phyloP scores from a whole-genome alignment of 2,797 vertebrate genomes.

The Periparus ater region DNA sequence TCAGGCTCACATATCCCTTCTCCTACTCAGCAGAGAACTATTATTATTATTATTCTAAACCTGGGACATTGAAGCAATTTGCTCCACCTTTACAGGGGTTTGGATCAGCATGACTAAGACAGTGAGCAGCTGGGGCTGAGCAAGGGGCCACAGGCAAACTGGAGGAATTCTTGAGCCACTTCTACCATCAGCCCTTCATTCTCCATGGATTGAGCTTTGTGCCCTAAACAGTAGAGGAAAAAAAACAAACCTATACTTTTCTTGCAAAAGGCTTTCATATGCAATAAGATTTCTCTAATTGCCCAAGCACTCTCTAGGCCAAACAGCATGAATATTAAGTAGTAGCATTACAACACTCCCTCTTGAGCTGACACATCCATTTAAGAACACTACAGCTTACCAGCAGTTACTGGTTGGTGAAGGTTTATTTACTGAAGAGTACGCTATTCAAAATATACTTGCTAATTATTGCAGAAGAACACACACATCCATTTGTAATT shows the following conservation, averaged over 20 bases:
- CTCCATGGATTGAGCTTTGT: neutral
- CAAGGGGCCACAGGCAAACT: neutral
- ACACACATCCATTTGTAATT: neutral
- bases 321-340: neutral
- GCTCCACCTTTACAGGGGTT: neutral
- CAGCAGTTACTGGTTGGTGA: neutral
- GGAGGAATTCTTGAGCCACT: neutral
- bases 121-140: neutral
- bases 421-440: slow-evolving; percentile 24
- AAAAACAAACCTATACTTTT: fast-evolving
- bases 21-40: neutral
- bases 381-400: neutral
- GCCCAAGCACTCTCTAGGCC: neutral
- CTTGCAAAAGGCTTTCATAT: neutral
- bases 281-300: neutral
- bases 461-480: neutral
- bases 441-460: neutral
- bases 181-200: neutral
- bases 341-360: neutral
- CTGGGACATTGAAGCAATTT: neutral
- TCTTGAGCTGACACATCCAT: neutral
- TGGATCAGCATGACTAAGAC: neutral
- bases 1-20: neutral
- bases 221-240: neutral
- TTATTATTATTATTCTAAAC: neutral